phyloP scores from a whole-genome alignment of 1,140 invertebrate species.

The Drosophila gunungcola region DNA sequence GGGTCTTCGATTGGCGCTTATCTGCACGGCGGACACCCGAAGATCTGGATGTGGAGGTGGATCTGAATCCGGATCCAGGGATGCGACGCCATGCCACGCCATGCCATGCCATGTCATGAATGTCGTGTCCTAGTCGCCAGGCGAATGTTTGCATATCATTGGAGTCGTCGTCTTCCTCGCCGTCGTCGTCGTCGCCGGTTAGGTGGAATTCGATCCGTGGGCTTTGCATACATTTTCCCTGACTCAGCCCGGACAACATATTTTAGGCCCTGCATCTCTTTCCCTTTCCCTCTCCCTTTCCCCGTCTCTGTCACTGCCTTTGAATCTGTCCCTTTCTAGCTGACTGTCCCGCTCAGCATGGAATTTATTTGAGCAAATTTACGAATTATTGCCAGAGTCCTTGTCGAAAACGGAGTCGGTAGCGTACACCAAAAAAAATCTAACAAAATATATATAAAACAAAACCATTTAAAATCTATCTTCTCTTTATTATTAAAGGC shows the following conservation, averaged over 20 bases:
- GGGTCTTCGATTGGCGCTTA: constrained; percentile 69
- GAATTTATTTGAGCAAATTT: constrained; percentile 83
- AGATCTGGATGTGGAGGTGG: constrained; percentile 5
- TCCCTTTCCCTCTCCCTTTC: not conserved
- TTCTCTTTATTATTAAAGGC: no score
- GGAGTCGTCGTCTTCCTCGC: not conserved
- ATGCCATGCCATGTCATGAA: constrained; percentile 2
- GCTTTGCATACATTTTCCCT: constrained; percentile 76
- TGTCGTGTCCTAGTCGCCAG: constrained; percentile 29
- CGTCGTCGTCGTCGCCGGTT: constrained; percentile 7
- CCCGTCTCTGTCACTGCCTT: not conserved
- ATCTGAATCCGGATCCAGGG: constrained; percentile 2
- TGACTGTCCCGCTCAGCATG: constrained; percentile 59
- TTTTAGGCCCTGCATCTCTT: constrained; percentile 52
- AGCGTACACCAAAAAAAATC: not conserved
- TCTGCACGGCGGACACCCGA: constrained; percentile 31
- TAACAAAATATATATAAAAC: no score
- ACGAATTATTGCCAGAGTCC: constrained; percentile 71
- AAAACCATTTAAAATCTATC: no score
- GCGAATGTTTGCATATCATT: constrained; percentile 76
- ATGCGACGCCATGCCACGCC: constrained; percentile 11
- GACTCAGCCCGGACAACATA: constrained; percentile 60
- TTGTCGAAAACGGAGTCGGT: constrained; percentile 26
- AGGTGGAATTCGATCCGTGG: constrained; percentile 40
- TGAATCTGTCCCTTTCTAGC: constrained; percentile 1